Conservation (phyloP, 2,113 vertebrate species). For the Pterocles orientalis region DNA sequence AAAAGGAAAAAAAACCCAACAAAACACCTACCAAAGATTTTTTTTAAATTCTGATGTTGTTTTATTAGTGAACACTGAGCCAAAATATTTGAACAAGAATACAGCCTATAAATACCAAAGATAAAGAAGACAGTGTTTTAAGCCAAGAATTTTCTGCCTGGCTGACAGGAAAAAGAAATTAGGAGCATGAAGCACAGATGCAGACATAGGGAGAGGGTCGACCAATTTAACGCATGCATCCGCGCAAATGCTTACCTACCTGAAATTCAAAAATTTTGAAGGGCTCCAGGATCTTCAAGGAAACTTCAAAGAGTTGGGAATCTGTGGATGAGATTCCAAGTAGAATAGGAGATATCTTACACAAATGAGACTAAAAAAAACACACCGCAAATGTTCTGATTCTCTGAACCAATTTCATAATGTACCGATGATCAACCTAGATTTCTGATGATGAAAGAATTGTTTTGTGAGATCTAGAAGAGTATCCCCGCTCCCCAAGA, state of each 20-base stretch:
- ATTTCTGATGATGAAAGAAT: background rate
- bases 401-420: background rate
- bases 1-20: background rate
- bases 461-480: background rate
- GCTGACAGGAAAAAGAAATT: conserved; percentile 41
- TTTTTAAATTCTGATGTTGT: background rate
- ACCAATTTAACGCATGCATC: conserved; percentile 74
- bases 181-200: conserved; percentile 71
- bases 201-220: conserved; percentile 73
- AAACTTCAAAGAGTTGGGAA: conserved; percentile 73
- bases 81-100: conserved; percentile 1
- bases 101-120: background rate
- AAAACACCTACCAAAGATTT: background rate
- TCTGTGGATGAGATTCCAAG: conserved; percentile 73
- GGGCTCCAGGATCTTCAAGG: conserved; percentile 70
- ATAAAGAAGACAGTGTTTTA: background rate
- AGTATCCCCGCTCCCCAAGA: background rate
- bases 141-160: conserved; percentile 16
- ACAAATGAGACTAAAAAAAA: conserved; percentile 35
- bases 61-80: background rate
- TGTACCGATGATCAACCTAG: background rate
- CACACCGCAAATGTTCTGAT: background rate
- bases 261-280: conserved; percentile 75
- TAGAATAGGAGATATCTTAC: conserved; percentile 66
- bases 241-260: conserved; percentile 71